phyloP scores from a whole-genome alignment of 2,888 invertebrate species.

The Cybosia mesomella region DNA sequence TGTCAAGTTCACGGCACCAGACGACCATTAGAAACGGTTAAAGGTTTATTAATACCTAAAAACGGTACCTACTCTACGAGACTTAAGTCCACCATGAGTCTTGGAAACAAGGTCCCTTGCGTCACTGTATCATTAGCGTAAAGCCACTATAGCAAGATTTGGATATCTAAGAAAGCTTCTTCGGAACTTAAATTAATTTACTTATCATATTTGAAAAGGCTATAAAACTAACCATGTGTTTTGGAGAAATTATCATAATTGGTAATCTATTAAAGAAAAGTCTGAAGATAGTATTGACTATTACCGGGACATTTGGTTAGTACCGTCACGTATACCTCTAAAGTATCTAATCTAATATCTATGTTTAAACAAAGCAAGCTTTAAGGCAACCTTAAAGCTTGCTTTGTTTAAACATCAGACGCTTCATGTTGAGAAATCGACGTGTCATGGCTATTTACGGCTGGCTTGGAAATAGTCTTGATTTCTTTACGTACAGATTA shows the following conservation, averaged over 20 bases:
- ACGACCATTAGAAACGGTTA: not conserved
- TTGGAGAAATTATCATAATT: constrained; percentile 37
- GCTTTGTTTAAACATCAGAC: not conserved
- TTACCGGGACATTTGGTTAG: constrained; percentile 26
- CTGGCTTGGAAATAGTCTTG: not conserved
- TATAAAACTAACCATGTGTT: not conserved
- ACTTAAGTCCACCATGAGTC: not conserved
- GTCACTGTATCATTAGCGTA: not conserved
- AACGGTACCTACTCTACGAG: too few relatives aligned
- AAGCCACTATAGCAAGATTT: not conserved
- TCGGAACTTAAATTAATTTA: too few relatives aligned
- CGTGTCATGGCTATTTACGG: too few relatives aligned
- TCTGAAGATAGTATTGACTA: constrained; percentile 30
- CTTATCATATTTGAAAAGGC: too few relatives aligned
- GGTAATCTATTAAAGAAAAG: constrained; percentile 35
- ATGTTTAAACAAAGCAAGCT: too few relatives aligned
- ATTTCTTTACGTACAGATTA: too few relatives aligned
- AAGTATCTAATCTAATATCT: too few relatives aligned
- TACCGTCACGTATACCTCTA: constrained; percentile 44
- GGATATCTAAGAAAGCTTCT: not conserved
- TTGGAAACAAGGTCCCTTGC: not conserved
- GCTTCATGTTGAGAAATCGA: too few relatives aligned
- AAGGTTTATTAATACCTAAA: too few relatives aligned
- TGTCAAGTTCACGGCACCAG: not conserved
- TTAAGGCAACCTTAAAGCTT: too few relatives aligned